phyloP scores from a whole-genome alignment of 2,797 vertebrate species.

The Mus minutoides region DNA sequence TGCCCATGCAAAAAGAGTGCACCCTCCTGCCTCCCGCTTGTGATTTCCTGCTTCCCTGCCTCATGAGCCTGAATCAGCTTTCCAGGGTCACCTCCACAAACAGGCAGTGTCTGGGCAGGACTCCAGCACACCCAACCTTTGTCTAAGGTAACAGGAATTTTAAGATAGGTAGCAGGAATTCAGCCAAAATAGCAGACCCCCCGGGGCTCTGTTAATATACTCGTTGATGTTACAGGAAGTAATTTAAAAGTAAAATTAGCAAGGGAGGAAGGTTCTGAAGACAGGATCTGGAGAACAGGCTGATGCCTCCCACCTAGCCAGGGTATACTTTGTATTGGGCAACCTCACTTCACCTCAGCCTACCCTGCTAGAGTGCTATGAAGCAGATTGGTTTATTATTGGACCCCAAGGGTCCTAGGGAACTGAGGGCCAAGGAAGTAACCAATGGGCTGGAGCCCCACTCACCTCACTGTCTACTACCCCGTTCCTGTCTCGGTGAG shows the following conservation, averaged over 20 bases:
- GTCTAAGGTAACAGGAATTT: no score
- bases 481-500: constrained; percentile 93
- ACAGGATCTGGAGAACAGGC: accelerated
- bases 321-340: accelerated
- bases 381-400: accelerated
- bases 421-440: accelerated
- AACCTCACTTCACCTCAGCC: accelerated
- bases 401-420: accelerated
- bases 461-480: constrained; percentile 95
- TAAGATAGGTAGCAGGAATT: no score
- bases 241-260: not conserved
- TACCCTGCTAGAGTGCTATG: accelerated
- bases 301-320: accelerated
- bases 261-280: not conserved
- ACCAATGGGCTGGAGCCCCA: accelerated
- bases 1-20: accelerated
- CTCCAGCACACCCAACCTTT: accelerated
- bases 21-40: accelerated
- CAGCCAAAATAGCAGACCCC: accelerated
- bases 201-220: not conserved
- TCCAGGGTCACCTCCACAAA: not conserved
- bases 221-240: not conserved
- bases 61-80: accelerated
- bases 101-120: not conserved
- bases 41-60: not conserved